A percentile compares a stretch with the other conserved stretches of the same genome.
These are phyloP conservation scores for Anastrepha obliqua DNA, from an alignment of 1,140 invertebrate species.

Conservation along the genomic window DNA sequence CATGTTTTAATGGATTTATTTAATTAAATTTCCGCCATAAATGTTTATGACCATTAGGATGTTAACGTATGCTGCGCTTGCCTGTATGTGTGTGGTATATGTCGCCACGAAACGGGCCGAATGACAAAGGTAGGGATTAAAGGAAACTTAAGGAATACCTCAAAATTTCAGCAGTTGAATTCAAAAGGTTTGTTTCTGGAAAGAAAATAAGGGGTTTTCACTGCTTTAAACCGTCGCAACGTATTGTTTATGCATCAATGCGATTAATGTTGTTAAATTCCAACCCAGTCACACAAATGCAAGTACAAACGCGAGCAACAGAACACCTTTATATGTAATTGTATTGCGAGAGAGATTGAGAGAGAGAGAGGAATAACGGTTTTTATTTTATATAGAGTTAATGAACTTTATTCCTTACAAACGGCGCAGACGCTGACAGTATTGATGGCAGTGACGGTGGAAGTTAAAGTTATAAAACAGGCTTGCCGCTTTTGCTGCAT, in stretches of 20 bases:
- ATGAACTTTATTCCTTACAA: constrained; percentile 33
- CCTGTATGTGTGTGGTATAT: background rate
- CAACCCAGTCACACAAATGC: too few relatives aligned
- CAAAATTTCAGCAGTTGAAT: too few relatives aligned
- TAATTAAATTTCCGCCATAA: constrained; percentile 34
- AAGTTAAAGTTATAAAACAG: too few relatives aligned
- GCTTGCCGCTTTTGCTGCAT: too few relatives aligned
- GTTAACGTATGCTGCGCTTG: background rate
- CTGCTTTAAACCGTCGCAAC: too few relatives aligned
- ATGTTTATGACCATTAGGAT: background rate
- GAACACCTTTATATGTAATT: background rate
- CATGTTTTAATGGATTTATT: constrained; percentile 21
- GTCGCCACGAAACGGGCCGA: too few relatives aligned
- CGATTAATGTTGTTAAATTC: too few relatives aligned
- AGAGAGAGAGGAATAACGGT: background rate
- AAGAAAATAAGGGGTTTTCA: too few relatives aligned
- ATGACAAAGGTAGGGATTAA: too few relatives aligned
- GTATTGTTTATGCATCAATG: too few relatives aligned
- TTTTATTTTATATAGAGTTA: constrained; percentile 10
- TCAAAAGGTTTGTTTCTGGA: too few relatives aligned
- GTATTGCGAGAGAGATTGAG: background rate
- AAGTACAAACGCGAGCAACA: background rate
- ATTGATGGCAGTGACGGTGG: background rate
- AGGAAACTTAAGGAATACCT: too few relatives aligned
- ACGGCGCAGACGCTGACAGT: background rate